Evolutionary conservation across 2,888 invertebrate species (phyloP), one percentile per base, ranked within the genome.

Genomic region (Limnephilus rhombicus): DNA sequence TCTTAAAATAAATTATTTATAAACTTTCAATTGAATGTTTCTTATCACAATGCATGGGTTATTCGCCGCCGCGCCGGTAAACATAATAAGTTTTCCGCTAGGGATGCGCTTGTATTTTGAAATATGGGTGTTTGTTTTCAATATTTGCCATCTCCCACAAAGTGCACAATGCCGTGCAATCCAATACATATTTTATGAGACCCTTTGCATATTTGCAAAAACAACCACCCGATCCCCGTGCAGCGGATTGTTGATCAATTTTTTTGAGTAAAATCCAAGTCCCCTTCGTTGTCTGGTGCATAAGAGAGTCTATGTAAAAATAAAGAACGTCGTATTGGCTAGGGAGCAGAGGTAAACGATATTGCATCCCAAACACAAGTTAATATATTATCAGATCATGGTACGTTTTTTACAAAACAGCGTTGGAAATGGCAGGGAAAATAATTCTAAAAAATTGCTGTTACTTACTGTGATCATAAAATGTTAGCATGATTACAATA

Each of bases 181-280:
- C 41, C 86, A 86, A 91, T 88, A 88, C 41, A 91, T 82, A 83
- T 91, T 82, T 91, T 88, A 82, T 88, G 86, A 88, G 88, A 53
- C 53, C 88, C 88, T 88, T 80, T 82, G 82, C 80, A 86, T 92
- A 90, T 90, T 90, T 86, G 80, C 86, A 45, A 90, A 85, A 86
- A 92, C 90, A 68, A 68, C 68, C 68, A 15, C 49, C 49, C 15
- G 49, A 92, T 87, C 92, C 86, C 90, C 85, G 15, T 34, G 31
- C 2, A 53, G n/a, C 24, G 87, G 31, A 24, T 87, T 87, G 82
- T 37, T 86, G 80, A 92, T 92, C 92, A 92, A 92, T 92, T 92
- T 92, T 85, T 85, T 92, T 90, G 80, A 53, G 89, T 89, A 45
- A 88, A 91, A 88, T 85, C 88, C 85, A n/a, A 18, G 34, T 37